Evolutionary conservation across 2,888 invertebrate genomes (phyloP), one percentile per base, ranked within the genome.

Genomic region (Gastracanthus pulcherrimus): DNA sequence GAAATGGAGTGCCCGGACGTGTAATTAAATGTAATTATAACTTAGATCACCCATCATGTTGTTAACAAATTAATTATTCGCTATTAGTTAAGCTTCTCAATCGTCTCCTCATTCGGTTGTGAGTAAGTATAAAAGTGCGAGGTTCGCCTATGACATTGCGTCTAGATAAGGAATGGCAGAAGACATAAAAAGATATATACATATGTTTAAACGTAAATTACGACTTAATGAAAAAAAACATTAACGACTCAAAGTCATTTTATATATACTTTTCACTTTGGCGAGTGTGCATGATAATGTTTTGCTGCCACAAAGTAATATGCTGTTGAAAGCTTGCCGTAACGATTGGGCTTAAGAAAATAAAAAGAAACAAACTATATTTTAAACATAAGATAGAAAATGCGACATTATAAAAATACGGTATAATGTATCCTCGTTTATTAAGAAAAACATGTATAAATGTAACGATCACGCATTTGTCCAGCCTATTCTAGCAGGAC

Each of bases 31-130:
- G 31, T 76, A 76, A 60, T 38, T 66, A 79, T 76, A 77, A 60
- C 29, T 3, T 76, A 78, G 45, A 76, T 34, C 58, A 69, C 34
- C 23, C 16, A 48, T 70, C 38, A 34, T 62, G 38, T 74, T 74
- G 64, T 76, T 70, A 74, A 69, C 26, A 76, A 76, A 78, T 82
- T 60, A 45, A 70, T 78, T 64, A 75, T 62, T 71, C 23, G 38
- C 69, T 74, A 72, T 72, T 82, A 70, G 58, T 75, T 74, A 45
- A 80, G 45, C 62, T 77, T 77, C 66, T 51, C 60, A 86, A 86
- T 85, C 85, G 87, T 88, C 88, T 89, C 88, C 89, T 90, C 89
- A 88, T 89, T 89, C 88, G 90, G 90, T 90, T 90, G 90, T 90
- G 89, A 90, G 87, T 87, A 88, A 79, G 85, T 87, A 85, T 84